Base-by-base conservation (phyloP, 1,140 invertebrate species). In the Cheumatopsyche charites region DNA sequence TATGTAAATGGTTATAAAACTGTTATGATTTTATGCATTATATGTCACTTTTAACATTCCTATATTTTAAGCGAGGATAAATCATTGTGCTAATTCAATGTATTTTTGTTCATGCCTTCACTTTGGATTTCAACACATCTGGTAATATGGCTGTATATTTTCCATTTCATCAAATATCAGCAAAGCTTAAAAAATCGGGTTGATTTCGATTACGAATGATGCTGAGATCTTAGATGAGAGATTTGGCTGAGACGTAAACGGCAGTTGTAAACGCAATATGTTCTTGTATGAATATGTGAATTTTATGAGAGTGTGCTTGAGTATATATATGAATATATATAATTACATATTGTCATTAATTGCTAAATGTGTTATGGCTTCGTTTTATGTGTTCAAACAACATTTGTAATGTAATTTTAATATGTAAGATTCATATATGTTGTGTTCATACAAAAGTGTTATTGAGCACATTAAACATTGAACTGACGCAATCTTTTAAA, bases 181-280 rank as follows among this genome's bases (percentile, higher is more conserved):
- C 74, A 75, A 75, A 75, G 71, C 29, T 58, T 75, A 36, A 75
- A 75, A 42, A 75, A 75, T 68, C 74, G 74, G 11, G 74, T 75
- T 2, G 74, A 75, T 43, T 75, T 73, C 49, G 74, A 75, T 58
- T 75, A 75, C 42, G 74, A 75, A 73, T 75, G 69, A 75, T 75
- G 68, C 23, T 45, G n/a, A 25, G 68, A 69, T 41, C 29, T 63
- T 15, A 43, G 41, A 63, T 63, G 55, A 58, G 55, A 58, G 21
- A 58, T 58, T 58, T 58, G 55, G 55, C 42, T 43, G 19, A 41
- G 62, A 43, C 42, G 17, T 52, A 47, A 47, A 52, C 41, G 17
- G 36, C n/a, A 36, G 17, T 29, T 15, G 11, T 62, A 49, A 15
- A 49, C 13, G 17, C 45, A 36, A 49, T 19, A 61, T 61, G 17